Evolutionary conservation across 2,888 invertebrate genomes (phyloP).

Genomic region (Atethmia centrago): DNA sequence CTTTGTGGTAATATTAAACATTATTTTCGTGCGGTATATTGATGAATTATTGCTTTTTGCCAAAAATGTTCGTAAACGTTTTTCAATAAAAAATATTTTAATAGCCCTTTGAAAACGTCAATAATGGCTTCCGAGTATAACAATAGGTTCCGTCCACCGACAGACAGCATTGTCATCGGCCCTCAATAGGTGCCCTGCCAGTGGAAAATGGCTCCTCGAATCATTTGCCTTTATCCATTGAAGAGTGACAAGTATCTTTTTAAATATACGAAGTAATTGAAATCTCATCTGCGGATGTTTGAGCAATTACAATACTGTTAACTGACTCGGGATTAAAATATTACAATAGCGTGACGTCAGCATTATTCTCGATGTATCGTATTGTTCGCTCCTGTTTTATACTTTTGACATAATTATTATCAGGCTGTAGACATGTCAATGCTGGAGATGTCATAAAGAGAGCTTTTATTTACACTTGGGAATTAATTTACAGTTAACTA

Average conservation of each 20-base stretch:
- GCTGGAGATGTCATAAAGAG: not conserved
- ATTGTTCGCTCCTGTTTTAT: conserved; percentile 7
- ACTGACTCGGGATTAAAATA: conserved; percentile 39
- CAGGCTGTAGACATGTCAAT: not conserved
- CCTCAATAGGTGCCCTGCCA: conserved; percentile 82
- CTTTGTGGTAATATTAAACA: conserved; percentile 64
- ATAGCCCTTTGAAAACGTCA: conserved; percentile 88
- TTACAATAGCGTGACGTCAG: conserved; percentile 21
- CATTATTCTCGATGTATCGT: conserved; percentile 10
- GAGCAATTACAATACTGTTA: conserved; percentile 46
- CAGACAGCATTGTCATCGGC: conserved; percentile 83
- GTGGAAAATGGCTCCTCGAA: conserved; percentile 86
- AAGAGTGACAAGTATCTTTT: conserved; percentile 82
- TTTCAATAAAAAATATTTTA: conserved; percentile 85
- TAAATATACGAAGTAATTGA: conserved; percentile 78
- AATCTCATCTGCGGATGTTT: conserved; percentile 72
- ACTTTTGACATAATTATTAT: not conserved
- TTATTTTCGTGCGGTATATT: conserved; percentile 68
- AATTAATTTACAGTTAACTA: no score
- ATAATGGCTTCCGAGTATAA: conserved; percentile 88
- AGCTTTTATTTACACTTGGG: not conserved
- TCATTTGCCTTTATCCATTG: conserved; percentile 82
- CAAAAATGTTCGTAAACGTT: conserved; percentile 79
- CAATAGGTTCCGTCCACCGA: conserved; percentile 86
- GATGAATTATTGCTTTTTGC: conserved; percentile 73